phyloP scores from a whole-genome alignment of 2,113 vertebrate species.

The Sander lucioperca region DNA sequence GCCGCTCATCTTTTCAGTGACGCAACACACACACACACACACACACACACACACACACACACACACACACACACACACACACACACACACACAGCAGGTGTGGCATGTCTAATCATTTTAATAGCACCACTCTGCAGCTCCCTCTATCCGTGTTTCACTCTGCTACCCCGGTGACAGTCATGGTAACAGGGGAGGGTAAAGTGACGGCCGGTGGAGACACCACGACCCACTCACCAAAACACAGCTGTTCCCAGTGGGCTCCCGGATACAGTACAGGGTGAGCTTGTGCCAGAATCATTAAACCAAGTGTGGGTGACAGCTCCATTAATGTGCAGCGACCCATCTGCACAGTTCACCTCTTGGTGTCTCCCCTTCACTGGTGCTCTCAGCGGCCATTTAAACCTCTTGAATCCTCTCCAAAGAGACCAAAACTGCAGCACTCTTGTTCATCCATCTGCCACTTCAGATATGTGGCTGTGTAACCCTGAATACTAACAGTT shows the following conservation, averaged over 20 bases:
- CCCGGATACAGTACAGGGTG: slow-evolving; percentile 57
- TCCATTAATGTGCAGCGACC: slow-evolving; percentile 63
- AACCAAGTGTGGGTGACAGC: slow-evolving; percentile 74
- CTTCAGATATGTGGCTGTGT: slow-evolving; percentile 3
- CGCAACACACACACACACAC: slow-evolving; percentile 6
- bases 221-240: slow-evolving; percentile 53
- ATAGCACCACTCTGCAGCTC: slow-evolving; percentile 58
- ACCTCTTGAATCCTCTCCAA: slow-evolving; percentile 31
- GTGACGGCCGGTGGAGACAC: slow-evolving; percentile 51
- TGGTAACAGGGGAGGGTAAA: slow-evolving; percentile 50
- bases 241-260: slow-evolving; percentile 79
- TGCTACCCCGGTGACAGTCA: slow-evolving; percentile 75
- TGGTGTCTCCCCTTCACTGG: slow-evolving; percentile 26
- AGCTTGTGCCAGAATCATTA: slow-evolving; percentile 80
- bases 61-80: background rate
- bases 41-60: background rate
- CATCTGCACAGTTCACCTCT: slow-evolving; percentile 61
- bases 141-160: slow-evolving; percentile 54
- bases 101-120: slow-evolving; percentile 80
- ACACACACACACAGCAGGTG: slow-evolving; percentile 63
- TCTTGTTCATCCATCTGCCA: slow-evolving; percentile 11
- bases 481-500: background rate
- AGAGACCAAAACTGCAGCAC: slow-evolving; percentile 15
- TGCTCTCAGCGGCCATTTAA: slow-evolving; percentile 42
- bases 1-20: slow-evolving; percentile 39